Evolutionary conservation across 1,140 invertebrate genomes (phyloP), one percentile per base, ranked within the genome.

Genomic region (Diorhabda sublineata): DNA sequence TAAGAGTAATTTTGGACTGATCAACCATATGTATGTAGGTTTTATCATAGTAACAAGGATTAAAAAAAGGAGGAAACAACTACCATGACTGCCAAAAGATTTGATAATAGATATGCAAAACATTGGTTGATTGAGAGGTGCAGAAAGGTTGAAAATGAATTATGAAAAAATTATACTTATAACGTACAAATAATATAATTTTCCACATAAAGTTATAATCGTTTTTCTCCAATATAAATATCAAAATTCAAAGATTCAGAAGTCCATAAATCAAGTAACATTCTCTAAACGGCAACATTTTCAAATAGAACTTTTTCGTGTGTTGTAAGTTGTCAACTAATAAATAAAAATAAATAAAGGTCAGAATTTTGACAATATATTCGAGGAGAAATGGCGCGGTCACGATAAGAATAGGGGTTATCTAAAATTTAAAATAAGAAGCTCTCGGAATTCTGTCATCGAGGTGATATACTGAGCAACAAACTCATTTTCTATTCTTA

Each of bases 401-500:
- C 47, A 52, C 47, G n/a, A n/a, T 52, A 52, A 52, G 47, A 52
- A 52, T 52, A 52, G 47, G n/a, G n/a, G 47, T 52, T 52, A 52
- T 52, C 2, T 52, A 52, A 52, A 52, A 52, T 52, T 52, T 52
- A 52, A 52, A 52, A 52, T 52, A 52, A 3, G 47, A 4, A 52
- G 47, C 47, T 8, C 6, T 52, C n/a, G 47, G 47, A 52, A 52
- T 52, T 52, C 47, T 52, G 47, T 52, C 47, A 52, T 8, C 47
- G 47, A 52, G 47, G 47, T 52, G 47, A 52, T 52, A 52, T 52
- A 52, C 47, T 52, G 47, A 52, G 47, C 47, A 52, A 52, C 47
- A 6, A 52, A 52, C 47, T 52, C 26, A 61, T 61, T 61, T 43
- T 61, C 59, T 61, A 61, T 61, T 61, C 59, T 41, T 43, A 61